phyloP scores from a whole-genome alignment of 2,797 vertebrate genomes.

The Pseudopleuronectes americanus region DNA sequence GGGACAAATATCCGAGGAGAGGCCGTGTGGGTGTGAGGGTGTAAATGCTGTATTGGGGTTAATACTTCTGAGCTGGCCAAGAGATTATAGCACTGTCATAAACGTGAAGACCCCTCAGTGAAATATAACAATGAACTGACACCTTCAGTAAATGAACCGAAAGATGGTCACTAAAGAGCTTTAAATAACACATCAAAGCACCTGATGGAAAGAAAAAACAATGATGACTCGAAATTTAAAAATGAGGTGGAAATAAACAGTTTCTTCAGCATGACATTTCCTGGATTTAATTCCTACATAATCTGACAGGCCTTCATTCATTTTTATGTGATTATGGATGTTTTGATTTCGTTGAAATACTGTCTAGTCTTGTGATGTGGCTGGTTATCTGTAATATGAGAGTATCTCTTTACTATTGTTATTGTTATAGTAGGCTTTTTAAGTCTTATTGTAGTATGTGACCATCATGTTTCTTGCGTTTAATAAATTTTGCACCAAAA shows the following conservation, averaged over 20 bases:
- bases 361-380: not conserved
- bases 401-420: not conserved
- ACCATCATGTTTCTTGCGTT: not conserved
- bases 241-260: not conserved
- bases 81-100: slow-evolving; percentile 64
- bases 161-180: not conserved
- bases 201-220: not conserved
- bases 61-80: slow-evolving; percentile 70
- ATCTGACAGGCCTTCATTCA: not conserved
- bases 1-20: slow-evolving; percentile 65
- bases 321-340: too few relatives aligned
- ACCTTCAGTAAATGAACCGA: not conserved
- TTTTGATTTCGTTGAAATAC: too few relatives aligned
- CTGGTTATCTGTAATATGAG: not conserved
- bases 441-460: too few relatives aligned
- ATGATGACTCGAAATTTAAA: not conserved
- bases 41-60: slow-evolving; percentile 75
- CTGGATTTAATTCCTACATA: not conserved
- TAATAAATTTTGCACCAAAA: not conserved
- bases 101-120: slow-evolving; percentile 48
- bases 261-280: not conserved
- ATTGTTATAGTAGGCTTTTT: too few relatives aligned
- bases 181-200: slow-evolving; percentile 1
- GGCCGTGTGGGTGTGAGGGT: slow-evolving; percentile 39
- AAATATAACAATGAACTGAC: slow-evolving; percentile 20